Conservation (phyloP, 2,797 vertebrate species). For the Muscicapa comitata region DNA sequence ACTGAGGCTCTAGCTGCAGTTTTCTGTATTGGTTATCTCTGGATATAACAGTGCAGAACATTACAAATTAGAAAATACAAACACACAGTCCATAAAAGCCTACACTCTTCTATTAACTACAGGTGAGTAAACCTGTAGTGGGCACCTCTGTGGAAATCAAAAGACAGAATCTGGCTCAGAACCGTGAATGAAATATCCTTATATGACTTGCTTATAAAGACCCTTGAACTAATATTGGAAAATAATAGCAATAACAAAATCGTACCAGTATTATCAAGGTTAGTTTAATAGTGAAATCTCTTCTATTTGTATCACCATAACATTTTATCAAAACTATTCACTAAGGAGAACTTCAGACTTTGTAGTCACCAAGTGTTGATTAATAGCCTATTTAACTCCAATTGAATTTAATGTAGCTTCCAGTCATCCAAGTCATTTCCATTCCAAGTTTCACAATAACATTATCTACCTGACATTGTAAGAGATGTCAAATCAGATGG, state of each 20-base stretch:
- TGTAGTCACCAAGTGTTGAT: neutral
- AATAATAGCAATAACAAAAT: neutral
- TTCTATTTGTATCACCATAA: neutral
- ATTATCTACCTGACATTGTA: neutral
- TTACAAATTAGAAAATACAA: neutral
- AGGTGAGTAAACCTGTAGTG: neutral
- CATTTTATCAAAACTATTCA: neutral
- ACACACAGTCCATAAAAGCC: neutral
- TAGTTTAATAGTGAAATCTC: neutral
- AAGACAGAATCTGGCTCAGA: neutral
- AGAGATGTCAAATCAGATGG: neutral
- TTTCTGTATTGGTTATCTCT: neutral
- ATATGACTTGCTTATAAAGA: neutral
- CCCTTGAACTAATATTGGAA: neutral
- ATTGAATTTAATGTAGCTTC: neutral
- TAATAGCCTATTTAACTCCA: neutral
- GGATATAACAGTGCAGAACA: neutral
- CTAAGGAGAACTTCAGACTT: neutral
- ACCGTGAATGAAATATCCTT: neutral
- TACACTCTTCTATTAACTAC: neutral
- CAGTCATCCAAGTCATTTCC: neutral
- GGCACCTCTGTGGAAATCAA: neutral
- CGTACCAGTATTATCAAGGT: fast-evolving
- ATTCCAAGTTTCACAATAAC: neutral
- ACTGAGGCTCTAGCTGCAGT: neutral